A percentile compares a stretch with the other conserved stretches of the same genome.
phyloP scores from a whole-genome alignment of 2,113 vertebrate genomes.

The Coryphaenoides rupestris region DNA sequence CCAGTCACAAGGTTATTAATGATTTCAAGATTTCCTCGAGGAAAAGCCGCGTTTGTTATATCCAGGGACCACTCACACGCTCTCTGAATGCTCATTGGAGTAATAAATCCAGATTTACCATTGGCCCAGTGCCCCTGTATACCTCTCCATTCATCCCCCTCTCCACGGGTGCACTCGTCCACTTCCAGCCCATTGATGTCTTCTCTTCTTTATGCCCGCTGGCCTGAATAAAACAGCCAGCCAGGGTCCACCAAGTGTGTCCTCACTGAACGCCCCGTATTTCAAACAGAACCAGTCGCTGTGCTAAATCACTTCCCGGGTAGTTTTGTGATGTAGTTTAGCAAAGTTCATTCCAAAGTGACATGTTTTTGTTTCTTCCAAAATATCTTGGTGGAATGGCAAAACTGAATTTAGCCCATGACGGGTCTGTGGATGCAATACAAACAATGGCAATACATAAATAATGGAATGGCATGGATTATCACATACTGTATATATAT shows the following conservation, averaged over 20 bases:
- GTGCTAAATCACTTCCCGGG: background rate
- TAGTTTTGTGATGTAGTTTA: too few relatives aligned
- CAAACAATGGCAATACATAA: too few relatives aligned
- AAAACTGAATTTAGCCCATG: too few relatives aligned
- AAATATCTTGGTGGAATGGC: too few relatives aligned
- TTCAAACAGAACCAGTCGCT: constrained; percentile 17
- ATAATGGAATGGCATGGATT: too few relatives aligned
- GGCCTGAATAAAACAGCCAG: constrained; percentile 3
- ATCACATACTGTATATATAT: too few relatives aligned
- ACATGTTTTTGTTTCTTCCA: too few relatives aligned
- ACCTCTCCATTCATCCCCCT: constrained; percentile 14
- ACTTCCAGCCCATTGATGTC: constrained; percentile 30
- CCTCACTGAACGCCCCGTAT: constrained; percentile 26
- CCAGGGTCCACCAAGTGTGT: constrained; percentile 19
- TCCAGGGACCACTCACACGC: constrained; percentile 23
- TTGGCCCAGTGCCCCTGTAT: constrained; percentile 21
- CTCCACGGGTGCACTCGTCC: constrained; percentile 12
- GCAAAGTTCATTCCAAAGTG: too few relatives aligned
- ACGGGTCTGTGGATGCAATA: too few relatives aligned
- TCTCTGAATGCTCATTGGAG: constrained; percentile 21
- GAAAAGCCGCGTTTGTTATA: constrained; percentile 4
- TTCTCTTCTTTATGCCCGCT: constrained; percentile 19
- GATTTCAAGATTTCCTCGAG: background rate
- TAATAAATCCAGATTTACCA: constrained; percentile 53
- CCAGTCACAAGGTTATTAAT: background rate